Evolutionary conservation across 2,113 vertebrate species (phyloP), one percentile per base, ranked within the genome.

Genomic region (Etia nguti): DNA sequence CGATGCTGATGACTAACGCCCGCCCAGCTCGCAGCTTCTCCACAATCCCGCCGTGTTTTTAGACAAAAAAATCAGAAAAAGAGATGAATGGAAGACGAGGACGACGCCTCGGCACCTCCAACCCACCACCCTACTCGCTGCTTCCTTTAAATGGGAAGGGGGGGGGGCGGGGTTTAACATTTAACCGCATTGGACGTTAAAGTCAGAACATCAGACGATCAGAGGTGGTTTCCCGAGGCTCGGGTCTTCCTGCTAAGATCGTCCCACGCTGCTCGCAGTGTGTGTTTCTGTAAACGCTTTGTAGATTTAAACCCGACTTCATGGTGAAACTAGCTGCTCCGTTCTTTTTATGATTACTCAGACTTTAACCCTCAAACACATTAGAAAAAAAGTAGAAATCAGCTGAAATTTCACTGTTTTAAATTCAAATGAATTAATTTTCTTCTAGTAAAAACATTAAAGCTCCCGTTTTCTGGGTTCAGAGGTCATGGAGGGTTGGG

Each of bases 1-100:
- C 4, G 92, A 90, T 46, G 83, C 89, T 0, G 94, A 96, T 8
- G 96, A 96, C 88, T 97, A 97, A 88, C 36, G 10, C 46, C 15
- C 6, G 11, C 85, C 41, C 18, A 26, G 26, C 79, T 77, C 60
- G 20, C 90, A 84, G 68, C 68, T 24, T 85, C 87, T 90, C 82
- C 85, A 85, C 46, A 22, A 87, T 36, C 48, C 56, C 54, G 18
- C 75, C 41, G 56, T 83, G 83, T 43, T 77, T 77, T 77, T n/a
- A 77, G 24, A 29, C 41, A 31, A 15, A 57, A 13, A 18, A 31
- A 52, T 77, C 4, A 26, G 0, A 70, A 24, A 68, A 87, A 46
- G 70, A 84, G 80, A 26, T 3, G 54, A 82, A 43, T 1, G 38
- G 48, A 56, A 54, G 84, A 80, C 60, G 65, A 70, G 29, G 83